phyloP scores from a whole-genome alignment of 2,888 invertebrate species.

The Acleris holmiana region DNA sequence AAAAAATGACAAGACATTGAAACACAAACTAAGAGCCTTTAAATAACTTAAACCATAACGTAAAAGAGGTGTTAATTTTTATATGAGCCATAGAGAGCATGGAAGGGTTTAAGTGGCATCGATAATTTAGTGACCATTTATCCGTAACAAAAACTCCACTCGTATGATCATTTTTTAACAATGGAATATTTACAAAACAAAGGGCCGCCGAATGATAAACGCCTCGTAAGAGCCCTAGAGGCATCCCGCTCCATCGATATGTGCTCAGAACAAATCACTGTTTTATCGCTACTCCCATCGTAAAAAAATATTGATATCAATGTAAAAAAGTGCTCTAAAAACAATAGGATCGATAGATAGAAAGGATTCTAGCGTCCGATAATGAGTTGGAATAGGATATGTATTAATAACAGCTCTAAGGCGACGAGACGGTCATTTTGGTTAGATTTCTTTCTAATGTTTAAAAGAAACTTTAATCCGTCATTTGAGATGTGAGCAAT shows the following conservation, averaged over 20 bases:
- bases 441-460: slow-evolving; percentile 22
- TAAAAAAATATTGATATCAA: slow-evolving; percentile 82
- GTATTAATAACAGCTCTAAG: slow-evolving; percentile 80
- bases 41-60: neutral
- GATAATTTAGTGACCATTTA: slow-evolving; percentile 15
- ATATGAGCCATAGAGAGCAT: neutral
- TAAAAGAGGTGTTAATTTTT: slow-evolving; percentile 1
- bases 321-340: slow-evolving; percentile 80
- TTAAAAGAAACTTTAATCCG: neutral
- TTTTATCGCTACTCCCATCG: slow-evolving; percentile 79
- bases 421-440: slow-evolving; percentile 42
- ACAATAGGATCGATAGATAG: slow-evolving; percentile 82
- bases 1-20: neutral
- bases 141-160: slow-evolving; percentile 23
- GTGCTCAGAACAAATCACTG: slow-evolving; percentile 80
- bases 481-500: neutral
- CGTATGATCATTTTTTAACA: slow-evolving; percentile 56
- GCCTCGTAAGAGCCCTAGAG: slow-evolving; percentile 69
- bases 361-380: slow-evolving; percentile 79
- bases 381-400: slow-evolving; percentile 72
- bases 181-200: slow-evolving; percentile 79
- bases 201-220: slow-evolving; percentile 78
- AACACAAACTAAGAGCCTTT: neutral
- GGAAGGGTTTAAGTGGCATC: slow-evolving; percentile 6
- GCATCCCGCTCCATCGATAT: slow-evolving; percentile 71